These are phyloP conservation scores for Potorous gilbertii DNA, from an alignment of 2,797 vertebrate species.

Conservation along the genomic window DNA sequence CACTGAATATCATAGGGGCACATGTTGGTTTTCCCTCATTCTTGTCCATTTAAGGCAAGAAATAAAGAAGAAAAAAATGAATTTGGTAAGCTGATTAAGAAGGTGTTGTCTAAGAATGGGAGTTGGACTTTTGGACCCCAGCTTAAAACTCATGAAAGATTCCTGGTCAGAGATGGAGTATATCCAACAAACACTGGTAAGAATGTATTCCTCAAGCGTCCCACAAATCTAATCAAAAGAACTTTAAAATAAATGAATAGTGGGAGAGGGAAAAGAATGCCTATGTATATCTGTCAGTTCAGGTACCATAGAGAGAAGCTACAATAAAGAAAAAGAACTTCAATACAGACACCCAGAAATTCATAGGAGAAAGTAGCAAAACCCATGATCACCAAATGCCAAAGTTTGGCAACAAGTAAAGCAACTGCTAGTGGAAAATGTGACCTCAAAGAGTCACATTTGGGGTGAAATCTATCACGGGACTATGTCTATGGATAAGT, in stretches of 20 bases:
- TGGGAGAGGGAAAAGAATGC: background rate
- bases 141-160: background rate
- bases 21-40: background rate
- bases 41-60: background rate
- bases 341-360: background rate
- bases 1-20: background rate
- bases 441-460: background rate
- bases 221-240: background rate
- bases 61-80: background rate
- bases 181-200: background rate
- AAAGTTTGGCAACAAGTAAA: background rate
- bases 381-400: background rate
- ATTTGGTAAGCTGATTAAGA: background rate
- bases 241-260: background rate
- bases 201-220: background rate
- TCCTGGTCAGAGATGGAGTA: background rate
- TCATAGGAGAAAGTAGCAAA: background rate
- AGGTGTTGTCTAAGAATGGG: background rate
- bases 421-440: background rate
- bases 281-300: background rate
- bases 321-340: background rate
- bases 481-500: background rate
- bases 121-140: background rate
- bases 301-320: background rate
- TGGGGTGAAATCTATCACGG: background rate